Conservation (phyloP, 2,797 vertebrate genomes). For the Ceyx erithaca region DNA sequence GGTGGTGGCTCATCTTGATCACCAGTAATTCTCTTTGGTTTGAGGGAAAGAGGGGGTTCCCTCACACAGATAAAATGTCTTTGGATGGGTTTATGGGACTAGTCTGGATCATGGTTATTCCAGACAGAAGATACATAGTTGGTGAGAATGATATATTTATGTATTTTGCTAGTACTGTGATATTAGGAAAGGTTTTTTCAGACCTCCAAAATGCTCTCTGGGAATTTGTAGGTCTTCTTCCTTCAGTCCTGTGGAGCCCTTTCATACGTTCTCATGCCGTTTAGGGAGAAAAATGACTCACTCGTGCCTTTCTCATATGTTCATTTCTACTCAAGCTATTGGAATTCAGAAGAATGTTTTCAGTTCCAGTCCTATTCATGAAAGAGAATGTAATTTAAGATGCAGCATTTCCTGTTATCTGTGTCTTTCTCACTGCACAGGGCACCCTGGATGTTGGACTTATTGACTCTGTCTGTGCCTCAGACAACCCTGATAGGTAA, state of each 20-base stretch:
- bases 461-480: constrained; percentile 96
- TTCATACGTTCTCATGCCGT: background rate
- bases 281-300: background rate
- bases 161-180: background rate
- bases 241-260: background rate
- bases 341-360: constrained; percentile 5
- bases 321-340: background rate
- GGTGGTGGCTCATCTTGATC: background rate
- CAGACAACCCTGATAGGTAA: constrained; percentile 96
- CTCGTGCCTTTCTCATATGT: background rate
- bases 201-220: background rate
- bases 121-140: background rate
- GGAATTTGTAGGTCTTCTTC: background rate
- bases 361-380: background rate
- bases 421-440: constrained; percentile 72
- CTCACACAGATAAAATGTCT: background rate
- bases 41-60: background rate
- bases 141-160: background rate
- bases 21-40: background rate
- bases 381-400: background rate
- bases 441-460: constrained; percentile 96
- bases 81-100: background rate
- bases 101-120: background rate
- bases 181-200: background rate
- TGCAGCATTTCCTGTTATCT: background rate